phyloP scores from a whole-genome alignment of 23 tunicate species.

The Botrylloides violaceus region DNA sequence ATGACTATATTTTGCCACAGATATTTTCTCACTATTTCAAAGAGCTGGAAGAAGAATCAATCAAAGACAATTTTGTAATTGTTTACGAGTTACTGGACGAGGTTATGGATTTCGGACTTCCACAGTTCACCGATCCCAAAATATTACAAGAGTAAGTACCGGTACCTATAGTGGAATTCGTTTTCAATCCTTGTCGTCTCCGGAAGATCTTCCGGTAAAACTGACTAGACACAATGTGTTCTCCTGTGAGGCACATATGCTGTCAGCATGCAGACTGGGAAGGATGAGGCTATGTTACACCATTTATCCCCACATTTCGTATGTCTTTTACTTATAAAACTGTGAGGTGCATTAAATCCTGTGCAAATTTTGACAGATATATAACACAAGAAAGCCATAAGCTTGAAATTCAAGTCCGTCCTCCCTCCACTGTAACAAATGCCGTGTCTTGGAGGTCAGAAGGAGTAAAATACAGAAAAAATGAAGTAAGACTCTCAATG shows the following conservation, averaged over 20 bases:
- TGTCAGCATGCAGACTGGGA: background rate
- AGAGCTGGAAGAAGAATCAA: slow-evolving; percentile 95
- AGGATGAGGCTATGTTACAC: too few relatives aligned
- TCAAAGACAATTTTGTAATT: slow-evolving; percentile 97
- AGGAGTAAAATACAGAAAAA: slow-evolving; percentile 87
- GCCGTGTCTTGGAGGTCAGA: slow-evolving; percentile 98
- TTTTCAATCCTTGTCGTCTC: too few relatives aligned
- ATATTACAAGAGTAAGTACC: slow-evolving; percentile 73
- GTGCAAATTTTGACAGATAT: too few relatives aligned
- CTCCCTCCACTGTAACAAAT: slow-evolving; percentile 97
- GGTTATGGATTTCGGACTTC: slow-evolving; percentile 97
- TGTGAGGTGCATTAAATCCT: too few relatives aligned
- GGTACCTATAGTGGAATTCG: too few relatives aligned
- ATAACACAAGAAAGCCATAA: slow-evolving; percentile 97
- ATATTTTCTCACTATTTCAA: slow-evolving; percentile 89
- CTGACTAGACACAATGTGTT: too few relatives aligned
- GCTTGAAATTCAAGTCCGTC: slow-evolving; percentile 89
- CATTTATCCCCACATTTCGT: too few relatives aligned
- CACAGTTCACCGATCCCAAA: slow-evolving; percentile 96
- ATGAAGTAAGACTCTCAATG: slow-evolving; percentile 46
- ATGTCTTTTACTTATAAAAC: too few relatives aligned
- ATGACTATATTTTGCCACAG: slow-evolving; percentile 24
- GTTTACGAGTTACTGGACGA: slow-evolving; percentile 93
- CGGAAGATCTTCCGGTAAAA: too few relatives aligned
- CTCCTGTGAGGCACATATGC: background rate